phyloP scores from a whole-genome alignment of 2,888 invertebrate species.

The Campaea margaritaria region DNA sequence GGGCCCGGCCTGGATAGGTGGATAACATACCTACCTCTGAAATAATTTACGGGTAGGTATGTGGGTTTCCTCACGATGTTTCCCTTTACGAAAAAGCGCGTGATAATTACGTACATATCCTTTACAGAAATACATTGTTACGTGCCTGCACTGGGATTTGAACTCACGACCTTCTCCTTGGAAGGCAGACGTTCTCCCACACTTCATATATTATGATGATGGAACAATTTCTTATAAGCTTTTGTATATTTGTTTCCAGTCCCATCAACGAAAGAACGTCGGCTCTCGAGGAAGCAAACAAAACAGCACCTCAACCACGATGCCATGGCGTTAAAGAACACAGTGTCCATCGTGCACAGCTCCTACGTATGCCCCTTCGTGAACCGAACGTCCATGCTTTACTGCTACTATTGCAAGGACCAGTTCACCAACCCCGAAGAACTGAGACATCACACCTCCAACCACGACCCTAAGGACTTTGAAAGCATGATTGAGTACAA shows the following conservation, averaged over 20 bases:
- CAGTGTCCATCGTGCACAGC: slow-evolving; percentile 65
- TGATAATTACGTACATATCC: no score
- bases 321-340: slow-evolving; percentile 64
- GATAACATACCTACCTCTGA: no score
- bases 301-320: slow-evolving; percentile 55
- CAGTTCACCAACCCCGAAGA: slow-evolving; percentile 74
- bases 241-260: slow-evolving; percentile 43
- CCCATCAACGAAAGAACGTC: slow-evolving; percentile 38
- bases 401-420: slow-evolving; percentile 75
- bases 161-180: no score
- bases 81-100: no score
- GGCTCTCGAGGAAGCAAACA: slow-evolving; percentile 6
- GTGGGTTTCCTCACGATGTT: no score
- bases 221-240: no score
- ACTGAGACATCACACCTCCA: slow-evolving; percentile 67
- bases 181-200: no score
- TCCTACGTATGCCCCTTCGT: slow-evolving; percentile 75
- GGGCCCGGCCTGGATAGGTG: no score
- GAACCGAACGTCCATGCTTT: slow-evolving; percentile 73
- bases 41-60: no score
- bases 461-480: slow-evolving; percentile 68
- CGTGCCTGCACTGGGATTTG: no score
- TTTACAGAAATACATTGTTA: no score
- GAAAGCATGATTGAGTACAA: slow-evolving; percentile 67
- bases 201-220: no score